Evolutionary conservation across 2,797 vertebrate species (phyloP).

Genomic region (Artibeus jamaicensis): DNA sequence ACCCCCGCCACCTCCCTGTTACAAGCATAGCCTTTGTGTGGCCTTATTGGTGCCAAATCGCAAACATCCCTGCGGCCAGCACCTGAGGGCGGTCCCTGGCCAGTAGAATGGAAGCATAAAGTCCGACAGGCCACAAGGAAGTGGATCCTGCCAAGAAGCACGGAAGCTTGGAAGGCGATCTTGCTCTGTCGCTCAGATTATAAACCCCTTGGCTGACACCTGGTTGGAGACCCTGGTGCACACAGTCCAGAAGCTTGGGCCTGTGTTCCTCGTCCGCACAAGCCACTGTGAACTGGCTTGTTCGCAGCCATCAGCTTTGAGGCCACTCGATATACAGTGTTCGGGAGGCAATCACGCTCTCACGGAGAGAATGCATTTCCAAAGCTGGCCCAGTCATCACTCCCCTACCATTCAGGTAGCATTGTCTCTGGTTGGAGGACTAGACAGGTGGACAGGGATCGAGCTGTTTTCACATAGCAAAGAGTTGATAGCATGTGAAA

Average conservation of each 20-base stretch:
- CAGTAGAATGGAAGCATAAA: no score
- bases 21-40: accelerated
- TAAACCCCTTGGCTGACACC: neutral
- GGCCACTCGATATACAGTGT: accelerated
- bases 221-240: neutral
- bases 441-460: neutral
- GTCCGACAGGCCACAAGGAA: neutral
- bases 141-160: neutral
- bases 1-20: accelerated
- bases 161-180: neutral
- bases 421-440: neutral
- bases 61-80: accelerated
- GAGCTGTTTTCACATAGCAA: neutral
- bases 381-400: neutral
- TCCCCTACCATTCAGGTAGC: neutral
- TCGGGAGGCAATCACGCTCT: accelerated
- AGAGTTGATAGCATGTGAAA: neutral
- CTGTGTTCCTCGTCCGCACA: neutral
- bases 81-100: no score
- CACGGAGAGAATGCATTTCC: no score
- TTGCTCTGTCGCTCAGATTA: neutral
- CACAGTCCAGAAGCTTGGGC: accelerated
- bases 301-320: no score
- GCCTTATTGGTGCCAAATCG: neutral
- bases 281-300: accelerated